Evolutionary conservation across 1,140 invertebrate genomes (phyloP).

Genomic region (Drosophila truncata): DNA sequence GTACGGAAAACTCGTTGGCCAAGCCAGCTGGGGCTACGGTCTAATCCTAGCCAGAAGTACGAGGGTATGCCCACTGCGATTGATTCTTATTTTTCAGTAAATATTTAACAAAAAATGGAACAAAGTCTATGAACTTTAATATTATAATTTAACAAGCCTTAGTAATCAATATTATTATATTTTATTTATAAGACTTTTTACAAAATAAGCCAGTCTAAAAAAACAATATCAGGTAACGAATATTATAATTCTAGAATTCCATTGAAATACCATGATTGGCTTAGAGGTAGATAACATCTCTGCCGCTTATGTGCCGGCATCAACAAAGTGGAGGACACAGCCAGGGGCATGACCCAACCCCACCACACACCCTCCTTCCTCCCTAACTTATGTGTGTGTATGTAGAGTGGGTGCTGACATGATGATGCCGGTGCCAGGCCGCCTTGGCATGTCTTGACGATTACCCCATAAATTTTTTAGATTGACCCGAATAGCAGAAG

Average conservation of each 20-base stretch:
- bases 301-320: conserved; percentile 8
- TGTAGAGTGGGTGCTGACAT: conserved; percentile 52
- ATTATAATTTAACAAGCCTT: not conserved
- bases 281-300: conserved; percentile 1
- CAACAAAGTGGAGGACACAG: conserved; percentile 1
- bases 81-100: not conserved
- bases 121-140: not conserved
- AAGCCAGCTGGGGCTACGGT: not conserved
- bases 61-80: not conserved
- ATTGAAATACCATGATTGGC: no score
- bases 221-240: not conserved
- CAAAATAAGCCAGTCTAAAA: not conserved
- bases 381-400: no score
- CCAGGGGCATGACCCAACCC: conserved; percentile 16
- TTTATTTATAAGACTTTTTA: not conserved
- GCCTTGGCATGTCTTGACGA: conserved; percentile 69
- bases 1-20: conserved; percentile 33
- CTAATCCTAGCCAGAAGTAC: conserved; percentile 17
- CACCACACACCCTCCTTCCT: conserved; percentile 1
- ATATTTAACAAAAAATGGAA: not conserved
- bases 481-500: conserved; percentile 73
- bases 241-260: not conserved
- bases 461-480: conserved; percentile 73
- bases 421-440: conserved; percentile 40
- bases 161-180: not conserved